These are phyloP conservation scores for Suricata suricatta DNA, from an alignment of 2,113 vertebrate species.

Conservation along the genomic window DNA sequence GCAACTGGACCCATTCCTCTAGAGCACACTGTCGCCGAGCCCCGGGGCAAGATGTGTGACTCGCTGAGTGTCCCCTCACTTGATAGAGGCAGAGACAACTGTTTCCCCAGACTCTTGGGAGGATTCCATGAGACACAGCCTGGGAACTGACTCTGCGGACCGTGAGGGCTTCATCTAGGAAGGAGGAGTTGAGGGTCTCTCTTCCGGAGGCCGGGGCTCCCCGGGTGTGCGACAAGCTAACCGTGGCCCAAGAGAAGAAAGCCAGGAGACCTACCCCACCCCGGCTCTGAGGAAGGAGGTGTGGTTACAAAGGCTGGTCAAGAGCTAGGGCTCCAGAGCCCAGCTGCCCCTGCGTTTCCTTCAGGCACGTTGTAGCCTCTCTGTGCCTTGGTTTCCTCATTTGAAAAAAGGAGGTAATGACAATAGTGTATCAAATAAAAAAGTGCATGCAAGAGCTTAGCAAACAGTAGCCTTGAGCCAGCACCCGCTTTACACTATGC, in stretches of 20 bases:
- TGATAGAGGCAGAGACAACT: not conserved
- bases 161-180: not conserved
- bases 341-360: not conserved
- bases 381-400: not conserved
- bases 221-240: not conserved
- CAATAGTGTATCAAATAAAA: not conserved
- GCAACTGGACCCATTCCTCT: not conserved
- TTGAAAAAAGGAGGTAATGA: not conserved
- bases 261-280: not conserved
- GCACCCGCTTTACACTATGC: not conserved
- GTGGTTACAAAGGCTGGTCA: too few species aligned
- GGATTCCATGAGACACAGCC: not conserved
- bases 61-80: not conserved
- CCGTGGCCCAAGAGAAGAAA: not conserved
- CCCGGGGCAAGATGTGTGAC: not conserved
- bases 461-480: not conserved
- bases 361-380: not conserved
- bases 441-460: not conserved
- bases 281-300: not conserved
- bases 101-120: not conserved
- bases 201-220: not conserved
- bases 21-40: not conserved
- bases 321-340: not conserved
- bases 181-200: not conserved
- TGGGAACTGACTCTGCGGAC: not conserved